These are phyloP conservation scores for Leptura quadrifasciata DNA, from an alignment of 2,888 invertebrate species.

Conservation along the genomic window DNA sequence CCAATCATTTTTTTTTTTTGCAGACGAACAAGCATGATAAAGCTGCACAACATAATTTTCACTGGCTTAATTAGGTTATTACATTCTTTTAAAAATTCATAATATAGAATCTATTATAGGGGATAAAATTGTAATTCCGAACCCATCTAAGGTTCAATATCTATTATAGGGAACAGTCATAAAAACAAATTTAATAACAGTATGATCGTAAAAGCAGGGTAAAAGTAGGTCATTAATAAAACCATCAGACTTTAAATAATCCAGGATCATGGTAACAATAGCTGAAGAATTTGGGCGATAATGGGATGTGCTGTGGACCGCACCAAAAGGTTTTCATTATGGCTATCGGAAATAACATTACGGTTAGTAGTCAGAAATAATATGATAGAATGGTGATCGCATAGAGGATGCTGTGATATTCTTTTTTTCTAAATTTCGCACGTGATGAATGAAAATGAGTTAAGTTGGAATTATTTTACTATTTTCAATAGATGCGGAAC, in stretches of 20 bases:
- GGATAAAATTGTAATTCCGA: slow-evolving; percentile 48
- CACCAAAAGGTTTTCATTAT: slow-evolving; percentile 63
- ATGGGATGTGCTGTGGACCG: slow-evolving; percentile 63
- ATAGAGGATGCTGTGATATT: background rate
- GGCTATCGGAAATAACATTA: slow-evolving; percentile 62
- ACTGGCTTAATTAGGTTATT: background rate
- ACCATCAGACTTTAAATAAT: slow-evolving; percentile 66
- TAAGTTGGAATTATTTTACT: background rate
- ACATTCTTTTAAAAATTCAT: slow-evolving; percentile 4
- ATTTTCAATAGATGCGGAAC: too few species aligned
- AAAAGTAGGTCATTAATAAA: slow-evolving; percentile 67
- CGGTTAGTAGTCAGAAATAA: slow-evolving; percentile 9
- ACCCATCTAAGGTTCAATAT: slow-evolving; percentile 52
- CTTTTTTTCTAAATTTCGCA: background rate
- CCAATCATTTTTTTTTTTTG: background rate
- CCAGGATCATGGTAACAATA: slow-evolving; percentile 65
- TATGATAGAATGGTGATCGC: background rate
- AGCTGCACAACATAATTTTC: background rate
- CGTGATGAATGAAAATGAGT: too few species aligned
- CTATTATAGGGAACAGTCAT: slow-evolving; percentile 58
- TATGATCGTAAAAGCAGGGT: slow-evolving; percentile 58
- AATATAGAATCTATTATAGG: slow-evolving; percentile 11
- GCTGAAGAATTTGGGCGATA: slow-evolving; percentile 66
- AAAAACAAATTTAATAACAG: slow-evolving; percentile 66
- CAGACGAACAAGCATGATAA: background rate